Conservation (phyloP, 2,113 vertebrate species). For the Plotosus lineatus region DNA sequence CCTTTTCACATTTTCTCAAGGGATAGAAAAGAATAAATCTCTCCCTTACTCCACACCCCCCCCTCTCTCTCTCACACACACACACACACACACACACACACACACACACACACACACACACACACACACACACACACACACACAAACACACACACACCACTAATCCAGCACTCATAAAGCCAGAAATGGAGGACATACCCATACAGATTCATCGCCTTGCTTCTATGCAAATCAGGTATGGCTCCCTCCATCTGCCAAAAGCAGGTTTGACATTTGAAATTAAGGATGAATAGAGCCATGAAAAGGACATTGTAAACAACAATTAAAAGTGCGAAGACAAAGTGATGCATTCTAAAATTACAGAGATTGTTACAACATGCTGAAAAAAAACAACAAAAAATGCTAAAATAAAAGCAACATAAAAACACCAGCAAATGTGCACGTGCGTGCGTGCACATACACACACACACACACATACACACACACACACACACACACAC, state of each 20-base stretch:
- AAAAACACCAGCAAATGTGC: no score
- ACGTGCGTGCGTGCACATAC: no score
- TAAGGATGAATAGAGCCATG: constrained; percentile 40
- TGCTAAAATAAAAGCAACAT: neutral
- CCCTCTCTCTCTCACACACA: constrained; percentile 18
- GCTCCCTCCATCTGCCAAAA: constrained; percentile 21
- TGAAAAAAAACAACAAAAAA: neutral
- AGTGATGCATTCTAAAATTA: neutral
- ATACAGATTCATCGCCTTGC: constrained; percentile 48
- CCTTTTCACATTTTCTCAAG: constrained; percentile 72
- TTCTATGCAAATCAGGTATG: constrained; percentile 65
- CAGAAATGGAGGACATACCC: constrained; percentile 28
- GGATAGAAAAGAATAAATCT: constrained; percentile 70
- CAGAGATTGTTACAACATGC: constrained; percentile 10
- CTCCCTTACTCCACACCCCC: neutral
- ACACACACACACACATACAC: no score
- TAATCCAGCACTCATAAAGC: constrained; percentile 60
- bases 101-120: neutral
- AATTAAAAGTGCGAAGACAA: neutral
- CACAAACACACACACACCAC: constrained; percentile 30
- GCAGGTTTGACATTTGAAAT: constrained; percentile 57
- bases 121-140: constrained; percentile 26
- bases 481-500: no score
- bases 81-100: neutral
- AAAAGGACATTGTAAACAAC: constrained; percentile 41